These are phyloP conservation scores for Squalus acanthias DNA, from an alignment of 2,797 vertebrate species.

Conservation along the genomic window DNA sequence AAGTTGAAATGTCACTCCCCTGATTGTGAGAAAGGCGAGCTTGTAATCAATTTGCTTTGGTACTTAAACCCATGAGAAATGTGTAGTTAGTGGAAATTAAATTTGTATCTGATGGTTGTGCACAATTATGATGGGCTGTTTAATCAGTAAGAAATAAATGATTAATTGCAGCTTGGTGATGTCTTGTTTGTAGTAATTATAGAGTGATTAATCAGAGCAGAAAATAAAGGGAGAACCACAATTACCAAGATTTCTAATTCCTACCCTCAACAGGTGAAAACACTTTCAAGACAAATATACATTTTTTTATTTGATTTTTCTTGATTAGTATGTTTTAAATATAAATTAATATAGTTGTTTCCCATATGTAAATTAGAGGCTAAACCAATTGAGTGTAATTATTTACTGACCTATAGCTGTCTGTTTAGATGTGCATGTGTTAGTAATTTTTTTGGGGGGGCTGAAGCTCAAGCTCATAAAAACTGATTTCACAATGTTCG, in stretches of 20 bases:
- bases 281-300: background rate
- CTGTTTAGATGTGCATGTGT: background rate
- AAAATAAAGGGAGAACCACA: background rate
- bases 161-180: constrained; percentile 25
- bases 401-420: background rate
- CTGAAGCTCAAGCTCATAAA: background rate
- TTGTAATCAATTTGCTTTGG: constrained; percentile 3
- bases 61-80: constrained; percentile 24
- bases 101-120: constrained; percentile 8
- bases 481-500: background rate
- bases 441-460: too few species aligned
- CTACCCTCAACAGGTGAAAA: background rate
- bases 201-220: constrained; percentile 11
- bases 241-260: background rate
- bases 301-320: background rate
- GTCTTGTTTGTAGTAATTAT: constrained; percentile 25
- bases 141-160: constrained; percentile 35
- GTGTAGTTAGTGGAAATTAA: constrained; percentile 1
- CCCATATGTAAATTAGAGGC: background rate
- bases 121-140: constrained; percentile 8
- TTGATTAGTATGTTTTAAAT: background rate
- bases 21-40: background rate
- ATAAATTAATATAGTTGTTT: background rate
- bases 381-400: background rate
- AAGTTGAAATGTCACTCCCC: background rate